A percentile compares a stretch with the other conserved stretches of the same genome.
Conservation (phyloP, 2,113 vertebrate genomes). For the Donacobius atricapilla region DNA sequence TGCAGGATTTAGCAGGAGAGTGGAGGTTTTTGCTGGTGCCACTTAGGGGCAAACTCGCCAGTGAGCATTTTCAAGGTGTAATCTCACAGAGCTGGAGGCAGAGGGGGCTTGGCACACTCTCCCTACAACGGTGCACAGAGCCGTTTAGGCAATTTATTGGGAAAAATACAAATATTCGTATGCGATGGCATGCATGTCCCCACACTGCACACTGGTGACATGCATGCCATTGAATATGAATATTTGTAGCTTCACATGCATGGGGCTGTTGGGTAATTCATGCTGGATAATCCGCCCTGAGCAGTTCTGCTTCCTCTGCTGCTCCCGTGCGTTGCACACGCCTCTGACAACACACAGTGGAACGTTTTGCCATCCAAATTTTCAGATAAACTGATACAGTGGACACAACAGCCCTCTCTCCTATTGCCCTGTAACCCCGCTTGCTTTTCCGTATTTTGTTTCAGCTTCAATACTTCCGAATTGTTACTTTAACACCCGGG, state of each 20-base stretch:
- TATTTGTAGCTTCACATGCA: neutral
- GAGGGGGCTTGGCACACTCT: neutral
- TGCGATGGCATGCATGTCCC: too few species aligned
- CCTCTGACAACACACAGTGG: neutral
- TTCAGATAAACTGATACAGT: neutral
- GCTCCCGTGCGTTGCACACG: neutral
- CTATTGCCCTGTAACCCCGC: neutral
- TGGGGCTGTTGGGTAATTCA: neutral
- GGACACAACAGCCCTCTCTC: neutral
- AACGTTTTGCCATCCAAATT: neutral
- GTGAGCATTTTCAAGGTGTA: neutral
- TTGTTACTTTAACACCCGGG: neutral
- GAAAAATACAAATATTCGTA: too few species aligned
- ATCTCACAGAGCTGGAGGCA: neutral
- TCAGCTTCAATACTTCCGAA: neutral
- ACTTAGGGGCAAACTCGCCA: neutral
- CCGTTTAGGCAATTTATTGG: neutral
- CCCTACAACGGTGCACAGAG: accelerated
- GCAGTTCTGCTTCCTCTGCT: neutral
- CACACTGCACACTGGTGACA: neutral
- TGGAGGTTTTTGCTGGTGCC: neutral
- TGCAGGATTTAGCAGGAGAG: neutral
- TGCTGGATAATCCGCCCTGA: neutral
- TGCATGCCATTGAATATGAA: neutral
- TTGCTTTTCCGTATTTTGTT: neutral